Evolutionary conservation across 2,888 invertebrate genomes (phyloP).

Genomic region (Lobophora halterata): DNA sequence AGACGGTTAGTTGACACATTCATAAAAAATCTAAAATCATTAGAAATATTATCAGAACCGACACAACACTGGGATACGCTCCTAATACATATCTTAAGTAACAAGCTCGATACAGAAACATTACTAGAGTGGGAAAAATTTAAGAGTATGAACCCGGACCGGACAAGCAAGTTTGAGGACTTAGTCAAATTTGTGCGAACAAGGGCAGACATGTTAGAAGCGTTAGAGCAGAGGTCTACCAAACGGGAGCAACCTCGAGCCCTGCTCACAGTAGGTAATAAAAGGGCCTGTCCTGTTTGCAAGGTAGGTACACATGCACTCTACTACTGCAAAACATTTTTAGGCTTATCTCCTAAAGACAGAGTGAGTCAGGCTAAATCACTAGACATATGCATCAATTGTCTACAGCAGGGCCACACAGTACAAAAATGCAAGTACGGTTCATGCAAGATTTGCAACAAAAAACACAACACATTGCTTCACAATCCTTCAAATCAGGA

Average conservation of each 20-base stretch:
- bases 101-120: not conserved
- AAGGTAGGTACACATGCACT: not conserved
- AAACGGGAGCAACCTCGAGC: not conserved
- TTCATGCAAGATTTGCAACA: constrained; percentile 3
- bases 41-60: not conserved
- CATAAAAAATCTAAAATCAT: not conserved
- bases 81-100: not conserved
- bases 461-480: constrained; percentile 3
- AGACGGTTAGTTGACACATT: not conserved
- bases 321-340: constrained; percentile 1
- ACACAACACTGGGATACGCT: not conserved
- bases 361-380: not conserved
- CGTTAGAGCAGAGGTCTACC: not conserved
- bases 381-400: constrained; percentile 1
- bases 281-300: not conserved
- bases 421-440: not conserved
- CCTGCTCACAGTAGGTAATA: not conserved
- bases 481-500: constrained; percentile 4
- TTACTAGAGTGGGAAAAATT: not conserved
- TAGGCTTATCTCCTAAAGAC: not conserved
- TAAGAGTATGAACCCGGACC: too few relatives aligned
- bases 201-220: not conserved
- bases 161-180: too few relatives aligned
- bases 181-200: constrained; percentile 2
- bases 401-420: not conserved